Percentiles rank a stretch among this genome's conserved stretches.
phyloP scores from a whole-genome alignment of 2,888 invertebrate species.

The Caenorhabditis uteleia region DNA sequence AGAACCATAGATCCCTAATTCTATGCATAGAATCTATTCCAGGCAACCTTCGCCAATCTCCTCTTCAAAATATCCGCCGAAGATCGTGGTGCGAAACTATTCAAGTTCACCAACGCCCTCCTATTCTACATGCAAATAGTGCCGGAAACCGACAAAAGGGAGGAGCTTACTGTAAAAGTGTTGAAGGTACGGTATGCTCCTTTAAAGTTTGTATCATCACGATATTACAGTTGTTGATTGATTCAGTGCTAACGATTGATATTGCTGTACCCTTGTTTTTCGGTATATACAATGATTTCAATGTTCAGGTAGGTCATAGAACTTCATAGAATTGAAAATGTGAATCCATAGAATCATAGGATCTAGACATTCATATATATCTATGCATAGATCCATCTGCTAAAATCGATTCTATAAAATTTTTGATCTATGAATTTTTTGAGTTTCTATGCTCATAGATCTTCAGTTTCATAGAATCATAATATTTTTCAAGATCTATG shows the following conservation, averaged over 20 bases:
- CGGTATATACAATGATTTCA: constrained; percentile 30
- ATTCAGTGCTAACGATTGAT: constrained; percentile 10
- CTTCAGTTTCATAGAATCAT: no score
- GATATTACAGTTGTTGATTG: constrained; percentile 15
- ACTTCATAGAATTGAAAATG: no score
- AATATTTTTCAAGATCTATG: no score
- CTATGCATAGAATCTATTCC: background rate
- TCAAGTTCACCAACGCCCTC: constrained; percentile 17
- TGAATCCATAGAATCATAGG: no score
- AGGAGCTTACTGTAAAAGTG: background rate
- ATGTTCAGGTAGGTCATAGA: background rate
- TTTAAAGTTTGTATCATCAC: background rate
- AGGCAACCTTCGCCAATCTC: constrained; percentile 7
- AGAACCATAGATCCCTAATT: no score
- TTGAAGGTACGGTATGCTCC: background rate
- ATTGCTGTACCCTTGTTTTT: constrained; percentile 25
- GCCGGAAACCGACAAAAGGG: no score
- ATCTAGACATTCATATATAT: no score
- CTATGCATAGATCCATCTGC: no score
- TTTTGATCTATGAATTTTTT: no score
- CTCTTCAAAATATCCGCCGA: constrained; percentile 15
- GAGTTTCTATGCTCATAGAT: no score
- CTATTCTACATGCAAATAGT: no score
- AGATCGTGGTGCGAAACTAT: constrained; percentile 19
- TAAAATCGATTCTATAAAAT: background rate